Percentiles rank a stretch among this genome's conserved stretches.
Conservation (phyloP, 2,113 vertebrate genomes). For the Eulacestoma nigropectus region DNA sequence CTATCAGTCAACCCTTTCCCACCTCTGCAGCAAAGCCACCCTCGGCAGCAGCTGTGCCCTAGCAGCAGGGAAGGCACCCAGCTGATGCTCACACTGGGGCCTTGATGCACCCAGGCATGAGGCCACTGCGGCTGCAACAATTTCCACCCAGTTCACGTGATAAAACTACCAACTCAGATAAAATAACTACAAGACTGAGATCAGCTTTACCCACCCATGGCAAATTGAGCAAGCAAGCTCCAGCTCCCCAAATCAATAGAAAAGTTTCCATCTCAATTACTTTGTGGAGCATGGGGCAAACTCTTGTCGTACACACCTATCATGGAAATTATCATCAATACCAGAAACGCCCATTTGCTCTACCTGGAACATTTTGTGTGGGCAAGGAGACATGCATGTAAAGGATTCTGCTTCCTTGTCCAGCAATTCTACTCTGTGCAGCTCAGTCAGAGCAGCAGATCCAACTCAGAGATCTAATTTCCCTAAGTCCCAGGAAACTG, state of each 20-base stretch:
- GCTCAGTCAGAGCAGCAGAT: background rate
- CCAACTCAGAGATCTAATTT: background rate
- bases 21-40: background rate
- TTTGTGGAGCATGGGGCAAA: background rate
- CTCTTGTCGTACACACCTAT: background rate
- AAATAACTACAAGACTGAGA: background rate
- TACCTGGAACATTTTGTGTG: background rate
- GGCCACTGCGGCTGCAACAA: rapidly evolving
- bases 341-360: background rate
- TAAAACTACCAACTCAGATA: rapidly evolving
- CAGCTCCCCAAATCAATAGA: background rate
- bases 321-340: background rate
- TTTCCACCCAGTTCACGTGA: background rate
- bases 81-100: background rate
- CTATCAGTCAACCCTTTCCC: background rate
- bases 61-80: background rate
- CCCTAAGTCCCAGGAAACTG: rapidly evolving
- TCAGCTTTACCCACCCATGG: background rate
- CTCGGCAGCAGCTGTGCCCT: background rate
- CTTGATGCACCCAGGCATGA: rapidly evolving
- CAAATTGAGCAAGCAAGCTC: background rate
- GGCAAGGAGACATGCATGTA: background rate
- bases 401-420: background rate
- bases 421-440: background rate
- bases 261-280: background rate